A percentile compares a stretch with the other conserved stretches of the same genome.
Evolutionary conservation across 2,888 invertebrate species (phyloP).

Genomic region (Rhogogaster chlorosoma): DNA sequence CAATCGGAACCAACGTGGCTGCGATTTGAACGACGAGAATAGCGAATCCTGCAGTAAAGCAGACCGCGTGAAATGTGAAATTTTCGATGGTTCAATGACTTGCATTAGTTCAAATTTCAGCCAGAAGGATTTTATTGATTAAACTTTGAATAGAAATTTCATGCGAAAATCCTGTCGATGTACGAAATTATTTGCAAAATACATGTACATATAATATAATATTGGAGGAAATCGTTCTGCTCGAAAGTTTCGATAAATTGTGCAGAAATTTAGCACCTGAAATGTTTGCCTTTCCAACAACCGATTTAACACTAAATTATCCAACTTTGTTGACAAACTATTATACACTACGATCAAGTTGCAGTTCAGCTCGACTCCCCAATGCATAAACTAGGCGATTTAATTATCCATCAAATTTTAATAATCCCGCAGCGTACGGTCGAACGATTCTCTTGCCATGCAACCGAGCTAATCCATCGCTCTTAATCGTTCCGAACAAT

Average conservation of each 20-base stretch:
- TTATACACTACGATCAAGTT: not conserved
- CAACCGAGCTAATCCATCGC: not conserved
- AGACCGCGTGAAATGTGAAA: not conserved
- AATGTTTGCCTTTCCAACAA: not conserved
- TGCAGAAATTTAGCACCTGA: not conserved
- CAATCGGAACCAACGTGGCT: not conserved
- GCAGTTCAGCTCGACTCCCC: not conserved
- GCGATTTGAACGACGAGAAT: not conserved
- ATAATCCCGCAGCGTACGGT: not conserved
- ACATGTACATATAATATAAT: not conserved
- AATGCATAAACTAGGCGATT: not conserved
- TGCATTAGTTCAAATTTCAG: too few relatives aligned
- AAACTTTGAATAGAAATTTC: not conserved
- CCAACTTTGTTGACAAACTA: not conserved
- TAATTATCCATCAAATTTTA: not conserved
- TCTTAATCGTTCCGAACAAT: conserved; percentile 13
- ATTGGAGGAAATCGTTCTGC: not conserved
- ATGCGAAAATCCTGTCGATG: not conserved
- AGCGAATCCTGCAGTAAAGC: not conserved
- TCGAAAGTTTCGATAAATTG: not conserved
- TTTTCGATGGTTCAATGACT: not conserved
- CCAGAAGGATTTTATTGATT: not conserved
- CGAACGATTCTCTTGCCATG: not conserved
- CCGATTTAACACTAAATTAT: not conserved
- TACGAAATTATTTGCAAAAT: not conserved